These are phyloP conservation scores for Helicoverpa zea DNA, from an alignment of 1,140 invertebrate genomes.

Conservation along the genomic window DNA sequence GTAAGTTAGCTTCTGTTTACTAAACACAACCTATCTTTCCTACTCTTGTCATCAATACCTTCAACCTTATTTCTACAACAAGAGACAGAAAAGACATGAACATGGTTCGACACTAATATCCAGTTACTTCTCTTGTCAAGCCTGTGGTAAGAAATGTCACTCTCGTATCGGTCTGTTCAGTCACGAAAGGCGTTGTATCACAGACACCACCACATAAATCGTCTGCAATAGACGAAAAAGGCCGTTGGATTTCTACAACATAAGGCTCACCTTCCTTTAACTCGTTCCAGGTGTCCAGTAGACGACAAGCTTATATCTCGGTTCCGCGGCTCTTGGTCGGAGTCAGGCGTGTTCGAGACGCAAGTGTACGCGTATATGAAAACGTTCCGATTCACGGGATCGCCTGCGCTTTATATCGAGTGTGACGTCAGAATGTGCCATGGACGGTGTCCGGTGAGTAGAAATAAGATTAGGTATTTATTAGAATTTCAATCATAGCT, in stretches of 20 bases:
- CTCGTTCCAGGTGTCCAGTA: slow-evolving; percentile 92
- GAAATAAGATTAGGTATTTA: background rate
- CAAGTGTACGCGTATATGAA: slow-evolving; percentile 98
- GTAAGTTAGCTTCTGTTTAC: slow-evolving; percentile 83
- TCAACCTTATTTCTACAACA: background rate
- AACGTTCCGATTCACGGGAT: slow-evolving; percentile 97
- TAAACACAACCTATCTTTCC: no score
- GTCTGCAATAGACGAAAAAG: no score
- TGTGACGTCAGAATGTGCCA: slow-evolving; percentile 98
- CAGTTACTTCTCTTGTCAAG: no score
- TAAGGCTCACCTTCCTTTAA: background rate
- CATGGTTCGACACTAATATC: no score
- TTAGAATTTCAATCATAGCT: no score
- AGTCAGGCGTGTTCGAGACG: slow-evolving; percentile 95
- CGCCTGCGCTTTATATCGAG: slow-evolving; percentile 97
- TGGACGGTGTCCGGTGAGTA: slow-evolving; percentile 95
- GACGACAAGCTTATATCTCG: slow-evolving; percentile 97
- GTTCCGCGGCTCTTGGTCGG: slow-evolving; percentile 97
- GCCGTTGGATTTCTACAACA: background rate
- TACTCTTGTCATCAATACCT: background rate
- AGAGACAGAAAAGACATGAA: no score
- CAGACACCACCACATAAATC: no score
- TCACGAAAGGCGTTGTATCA: no score
- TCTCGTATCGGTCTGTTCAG: no score
- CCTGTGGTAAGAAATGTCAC: no score